These are phyloP conservation scores for Ganaspis brasiliensis DNA, from an alignment of 2,888 invertebrate genomes.

Conservation along the genomic window DNA sequence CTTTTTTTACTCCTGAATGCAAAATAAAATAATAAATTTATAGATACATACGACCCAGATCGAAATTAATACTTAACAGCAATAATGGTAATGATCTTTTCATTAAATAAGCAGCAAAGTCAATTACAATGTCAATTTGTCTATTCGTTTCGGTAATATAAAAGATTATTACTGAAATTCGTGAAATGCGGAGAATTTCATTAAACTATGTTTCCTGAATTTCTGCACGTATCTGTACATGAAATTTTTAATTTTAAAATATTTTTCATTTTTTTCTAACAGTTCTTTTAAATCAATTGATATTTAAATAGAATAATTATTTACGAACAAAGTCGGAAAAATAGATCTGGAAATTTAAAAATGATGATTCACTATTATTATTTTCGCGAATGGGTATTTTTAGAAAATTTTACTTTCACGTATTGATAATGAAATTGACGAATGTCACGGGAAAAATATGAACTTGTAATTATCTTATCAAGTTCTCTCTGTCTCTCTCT, in stretches of 20 bases:
- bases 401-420: too few relatives aligned
- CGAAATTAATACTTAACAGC: not conserved
- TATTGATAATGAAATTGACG: not conserved
- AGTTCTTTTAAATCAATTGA: too few relatives aligned
- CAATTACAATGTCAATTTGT: conserved; percentile 27
- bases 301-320: too few relatives aligned
- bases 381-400: too few relatives aligned
- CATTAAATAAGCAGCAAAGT: conserved; percentile 11
- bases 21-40: conserved; percentile 36
- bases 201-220: not conserved
- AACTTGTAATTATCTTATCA: not conserved
- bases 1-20: not conserved
- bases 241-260: too few relatives aligned
- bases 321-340: too few relatives aligned
- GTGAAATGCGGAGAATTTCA: conserved; percentile 12
- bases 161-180: not conserved
- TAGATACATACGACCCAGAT: not conserved
- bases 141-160: conserved; percentile 12
- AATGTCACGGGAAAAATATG: not conserved
- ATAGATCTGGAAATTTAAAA: too few relatives aligned
- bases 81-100: conserved; percentile 19
- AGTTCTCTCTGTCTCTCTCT: not conserved
- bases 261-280: too few relatives aligned
- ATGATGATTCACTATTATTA: too few relatives aligned
- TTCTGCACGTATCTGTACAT: not conserved